Evolutionary conservation across 2,888 invertebrate species (phyloP).

Genomic region (Tubulanus polymorphus): DNA sequence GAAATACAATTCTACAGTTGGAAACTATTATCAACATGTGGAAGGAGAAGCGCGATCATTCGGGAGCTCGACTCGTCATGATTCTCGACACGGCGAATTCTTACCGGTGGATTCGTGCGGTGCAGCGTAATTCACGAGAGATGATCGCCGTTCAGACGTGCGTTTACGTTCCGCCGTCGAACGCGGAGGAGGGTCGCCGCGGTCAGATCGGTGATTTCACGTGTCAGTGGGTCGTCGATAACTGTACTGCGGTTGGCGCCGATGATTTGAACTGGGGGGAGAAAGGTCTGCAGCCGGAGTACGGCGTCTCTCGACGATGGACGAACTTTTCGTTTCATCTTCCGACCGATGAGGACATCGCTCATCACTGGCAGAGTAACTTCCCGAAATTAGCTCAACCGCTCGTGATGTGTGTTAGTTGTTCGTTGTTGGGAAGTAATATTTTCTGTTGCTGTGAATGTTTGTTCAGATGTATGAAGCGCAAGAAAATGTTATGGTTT

Average conservation of each 20-base stretch:
- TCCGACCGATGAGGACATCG: constrained; percentile 44
- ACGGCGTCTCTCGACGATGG: constrained; percentile 43
- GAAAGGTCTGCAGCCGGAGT: constrained; percentile 32
- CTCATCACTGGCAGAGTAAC: constrained; percentile 43
- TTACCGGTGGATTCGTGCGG: constrained; percentile 39
- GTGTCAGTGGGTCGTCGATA: constrained; percentile 42
- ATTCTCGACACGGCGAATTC: constrained; percentile 45
- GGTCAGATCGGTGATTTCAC: constrained; percentile 42
- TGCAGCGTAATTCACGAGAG: constrained; percentile 22
- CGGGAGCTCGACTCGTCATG: constrained; percentile 43
- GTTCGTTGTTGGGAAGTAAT: constrained; percentile 12
- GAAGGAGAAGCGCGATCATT: constrained; percentile 29
- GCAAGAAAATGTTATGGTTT: constrained; percentile 41
- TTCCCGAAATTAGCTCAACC: constrained; percentile 42
- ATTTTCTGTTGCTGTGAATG: constrained; percentile 35
- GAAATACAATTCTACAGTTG: constrained; percentile 32
- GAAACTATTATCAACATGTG: constrained; percentile 45
- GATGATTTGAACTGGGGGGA: constrained; percentile 26
- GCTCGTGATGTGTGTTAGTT: constrained; percentile 29
- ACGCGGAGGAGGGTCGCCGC: constrained; percentile 27
- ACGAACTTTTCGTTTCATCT: constrained; percentile 47
- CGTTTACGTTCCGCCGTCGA: constrained; percentile 23
- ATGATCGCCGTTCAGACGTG: constrained; percentile 48
- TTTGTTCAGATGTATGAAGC: constrained; percentile 34
- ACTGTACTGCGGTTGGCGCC: constrained; percentile 19